A percentile compares a stretch with the other conserved stretches of the same genome.
Conservation (phyloP, 2,797 vertebrate genomes). For the Cirrhinus mrigala region DNA sequence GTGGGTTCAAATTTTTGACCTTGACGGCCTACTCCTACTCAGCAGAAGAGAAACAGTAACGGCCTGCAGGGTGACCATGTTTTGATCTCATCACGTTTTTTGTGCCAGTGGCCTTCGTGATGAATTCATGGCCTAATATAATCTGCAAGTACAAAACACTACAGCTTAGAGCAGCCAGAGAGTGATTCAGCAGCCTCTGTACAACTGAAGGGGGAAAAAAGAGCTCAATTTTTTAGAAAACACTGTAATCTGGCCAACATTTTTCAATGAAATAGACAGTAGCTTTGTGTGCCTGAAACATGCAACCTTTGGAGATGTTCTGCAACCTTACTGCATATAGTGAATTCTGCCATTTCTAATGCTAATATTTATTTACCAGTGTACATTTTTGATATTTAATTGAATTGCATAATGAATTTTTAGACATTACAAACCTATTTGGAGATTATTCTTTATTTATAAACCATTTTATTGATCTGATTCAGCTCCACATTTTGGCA, state of each 20-base stretch:
- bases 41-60: constrained; percentile 6
- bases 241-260: constrained; percentile 17
- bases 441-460: background rate
- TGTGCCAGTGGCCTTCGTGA: constrained; percentile 45
- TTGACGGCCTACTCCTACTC: constrained; percentile 33
- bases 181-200: constrained; percentile 42
- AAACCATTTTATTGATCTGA: constrained; percentile 1
- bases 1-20: constrained; percentile 27
- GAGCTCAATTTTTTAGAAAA: constrained; percentile 36
- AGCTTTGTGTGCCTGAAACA: background rate
- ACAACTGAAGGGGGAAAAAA: background rate
- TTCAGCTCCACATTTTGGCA: background rate
- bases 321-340: background rate
- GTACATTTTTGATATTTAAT: background rate
- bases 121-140: constrained; percentile 60
- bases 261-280: background rate
- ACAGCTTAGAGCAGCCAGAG: constrained; percentile 42
- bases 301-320: background rate
- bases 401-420: background rate
- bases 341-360: background rate
- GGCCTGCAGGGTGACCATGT: constrained; percentile 42
- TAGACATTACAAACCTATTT: background rate
- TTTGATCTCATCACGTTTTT: constrained; percentile 47
- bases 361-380: background rate
- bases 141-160: constrained; percentile 49